These are phyloP conservation scores for Patiria miniata DNA, from an alignment of 35 echinoderm and acorn worm genomes.

Conservation along the genomic window DNA sequence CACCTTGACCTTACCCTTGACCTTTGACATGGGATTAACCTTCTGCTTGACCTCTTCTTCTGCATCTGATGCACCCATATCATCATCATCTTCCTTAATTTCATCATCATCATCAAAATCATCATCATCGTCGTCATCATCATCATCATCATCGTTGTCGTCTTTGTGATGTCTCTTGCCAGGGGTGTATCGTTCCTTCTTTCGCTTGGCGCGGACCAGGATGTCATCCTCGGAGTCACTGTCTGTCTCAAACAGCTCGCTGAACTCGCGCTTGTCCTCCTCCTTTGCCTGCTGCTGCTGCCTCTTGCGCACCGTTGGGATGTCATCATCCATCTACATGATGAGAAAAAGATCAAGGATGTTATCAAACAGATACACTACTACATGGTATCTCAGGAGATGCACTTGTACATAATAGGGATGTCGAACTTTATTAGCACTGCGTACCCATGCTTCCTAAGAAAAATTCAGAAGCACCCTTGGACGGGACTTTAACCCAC, in stretches of 20 bases:
- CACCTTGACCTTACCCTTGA: slow-evolving; percentile 17
- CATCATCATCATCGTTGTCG: slow-evolving; percentile 22
- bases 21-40: slow-evolving; percentile 15
- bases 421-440: too few relatives aligned
- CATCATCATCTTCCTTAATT: slow-evolving; percentile 39
- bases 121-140: slow-evolving; percentile 43
- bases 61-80: slow-evolving; percentile 32
- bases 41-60: slow-evolving; percentile 51
- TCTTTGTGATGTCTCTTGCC: slow-evolving; percentile 21
- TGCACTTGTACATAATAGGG: too few relatives aligned
- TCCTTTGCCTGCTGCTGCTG: slow-evolving; percentile 53
- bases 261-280: slow-evolving; percentile 66
- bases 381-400: too few relatives aligned
- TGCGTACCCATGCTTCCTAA: too few relatives aligned
- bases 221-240: slow-evolving; percentile 85
- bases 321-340: slow-evolving; percentile 12
- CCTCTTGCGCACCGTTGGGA: slow-evolving; percentile 64
- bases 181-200: slow-evolving; percentile 27
- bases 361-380: too few relatives aligned
- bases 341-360: neutral
- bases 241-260: slow-evolving; percentile 74
- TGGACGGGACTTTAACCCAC: too few relatives aligned
- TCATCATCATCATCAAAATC: slow-evolving; percentile 17
- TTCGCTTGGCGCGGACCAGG: slow-evolving; percentile 61
- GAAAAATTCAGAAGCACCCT: too few relatives aligned